phyloP scores from a whole-genome alignment of 2,888 invertebrate genomes.

The Opisthograptis luteolata region DNA sequence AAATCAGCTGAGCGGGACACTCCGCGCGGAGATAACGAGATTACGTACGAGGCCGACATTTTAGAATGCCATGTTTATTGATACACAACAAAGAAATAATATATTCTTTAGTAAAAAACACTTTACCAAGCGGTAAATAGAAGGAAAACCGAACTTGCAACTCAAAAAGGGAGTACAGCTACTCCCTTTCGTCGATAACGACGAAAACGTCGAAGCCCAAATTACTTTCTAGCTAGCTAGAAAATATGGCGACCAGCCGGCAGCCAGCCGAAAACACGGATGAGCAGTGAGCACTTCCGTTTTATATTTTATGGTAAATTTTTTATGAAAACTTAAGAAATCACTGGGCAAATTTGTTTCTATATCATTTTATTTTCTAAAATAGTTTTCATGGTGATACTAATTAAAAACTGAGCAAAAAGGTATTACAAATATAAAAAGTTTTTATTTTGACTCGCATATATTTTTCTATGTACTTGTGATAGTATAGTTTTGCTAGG shows the following conservation, averaged over 20 bases:
- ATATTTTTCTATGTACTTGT: constrained; percentile 1
- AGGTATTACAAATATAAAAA: background rate
- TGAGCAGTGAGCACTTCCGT: constrained; percentile 81
- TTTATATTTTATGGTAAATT: constrained; percentile 12
- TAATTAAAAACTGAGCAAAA: background rate
- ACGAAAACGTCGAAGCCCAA: constrained; percentile 82
- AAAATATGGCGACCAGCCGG: constrained; percentile 88
- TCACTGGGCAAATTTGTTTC: constrained; percentile 11
- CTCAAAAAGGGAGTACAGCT: constrained; percentile 83
- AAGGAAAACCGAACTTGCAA: constrained; percentile 57
- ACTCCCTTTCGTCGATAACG: constrained; percentile 88
- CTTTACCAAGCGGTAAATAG: constrained; percentile 68
- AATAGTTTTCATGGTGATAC: constrained; percentile 1
- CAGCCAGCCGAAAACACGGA: constrained; percentile 67
- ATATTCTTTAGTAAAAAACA: constrained; percentile 54
- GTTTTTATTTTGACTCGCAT: constrained; percentile 10
- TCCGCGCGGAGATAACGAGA: constrained; percentile 89
- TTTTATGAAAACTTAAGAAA: background rate
- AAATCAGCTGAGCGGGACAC: constrained; percentile 83
- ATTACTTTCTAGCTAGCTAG: constrained; percentile 84
- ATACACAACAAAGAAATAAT: constrained; percentile 82
- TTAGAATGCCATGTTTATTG: constrained; percentile 92
- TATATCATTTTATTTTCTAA: constrained; percentile 14
- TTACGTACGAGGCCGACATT: constrained; percentile 89
- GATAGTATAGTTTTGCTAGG: too few species aligned